A percentile compares a stretch with the other conserved stretches of the same genome.
phyloP scores from a whole-genome alignment of 2,888 invertebrate species.

The Scaptomyza reducta region DNA sequence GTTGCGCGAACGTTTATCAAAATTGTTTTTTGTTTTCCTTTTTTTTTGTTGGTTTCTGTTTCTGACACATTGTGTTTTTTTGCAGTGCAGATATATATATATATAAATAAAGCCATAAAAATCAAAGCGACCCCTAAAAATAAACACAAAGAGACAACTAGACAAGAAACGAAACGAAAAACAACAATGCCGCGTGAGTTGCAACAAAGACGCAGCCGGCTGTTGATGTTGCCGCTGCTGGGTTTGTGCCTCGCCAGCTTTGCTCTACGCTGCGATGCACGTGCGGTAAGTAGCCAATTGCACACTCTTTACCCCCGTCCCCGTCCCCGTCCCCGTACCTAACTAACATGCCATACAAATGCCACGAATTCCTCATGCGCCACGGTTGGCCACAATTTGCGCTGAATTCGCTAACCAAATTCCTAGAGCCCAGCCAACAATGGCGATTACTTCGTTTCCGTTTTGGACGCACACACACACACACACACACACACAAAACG shows the following conservation, averaged over 20 bases:
- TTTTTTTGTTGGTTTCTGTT: conserved; percentile 6
- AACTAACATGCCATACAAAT: conserved; percentile 14
- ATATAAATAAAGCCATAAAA: conserved; percentile 24
- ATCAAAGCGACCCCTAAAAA: conserved; percentile 11
- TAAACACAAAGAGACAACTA: conserved; percentile 3
- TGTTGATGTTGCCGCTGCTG: conserved; percentile 65
- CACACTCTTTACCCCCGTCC: too few species aligned
- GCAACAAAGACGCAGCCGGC: conserved; percentile 46
- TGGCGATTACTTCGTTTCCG: conserved; percentile 34
- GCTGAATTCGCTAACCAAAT: conserved; percentile 17
- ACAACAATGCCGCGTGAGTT: conserved; percentile 49
- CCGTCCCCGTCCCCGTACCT: too few species aligned
- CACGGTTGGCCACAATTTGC: conserved; percentile 32
- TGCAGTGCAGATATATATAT: conserved; percentile 36
- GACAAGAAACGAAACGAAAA: conserved; percentile 8
- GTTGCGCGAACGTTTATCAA: conserved; percentile 17
- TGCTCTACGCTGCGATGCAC: conserved; percentile 74
- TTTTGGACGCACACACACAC: too few species aligned
- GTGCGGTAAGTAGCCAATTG: conserved; percentile 79
- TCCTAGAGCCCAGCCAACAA: conserved; percentile 23
- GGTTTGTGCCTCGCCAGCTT: conserved; percentile 73
- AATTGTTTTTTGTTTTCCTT: conserved; percentile 22
- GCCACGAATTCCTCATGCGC: conserved; percentile 11
- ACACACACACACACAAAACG: conserved; percentile 5
- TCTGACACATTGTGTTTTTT: conserved; percentile 26